Conservation (phyloP, 2,113 vertebrate genomes). For the Corythaixoides concolor region DNA sequence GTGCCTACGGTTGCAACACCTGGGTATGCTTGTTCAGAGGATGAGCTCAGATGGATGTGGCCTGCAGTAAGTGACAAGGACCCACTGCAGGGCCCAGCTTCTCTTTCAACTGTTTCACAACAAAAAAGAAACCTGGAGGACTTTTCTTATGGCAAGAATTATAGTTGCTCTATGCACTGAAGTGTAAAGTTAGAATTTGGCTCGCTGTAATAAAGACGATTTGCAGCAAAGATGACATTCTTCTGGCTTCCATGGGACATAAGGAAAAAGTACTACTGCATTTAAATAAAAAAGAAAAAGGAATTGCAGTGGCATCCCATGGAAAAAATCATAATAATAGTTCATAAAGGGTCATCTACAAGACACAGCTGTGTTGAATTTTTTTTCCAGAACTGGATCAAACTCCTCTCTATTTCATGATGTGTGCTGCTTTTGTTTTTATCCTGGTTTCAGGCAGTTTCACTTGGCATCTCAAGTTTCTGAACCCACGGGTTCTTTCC, state of each 20-base stretch:
- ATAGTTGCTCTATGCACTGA: background rate
- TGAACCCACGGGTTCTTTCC: background rate
- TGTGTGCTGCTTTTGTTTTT: background rate
- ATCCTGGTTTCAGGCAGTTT: background rate
- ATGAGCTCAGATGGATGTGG: background rate
- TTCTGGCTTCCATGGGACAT: background rate
- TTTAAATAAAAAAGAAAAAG: background rate
- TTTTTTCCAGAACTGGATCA: background rate
- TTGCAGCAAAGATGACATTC: background rate
- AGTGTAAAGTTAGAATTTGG: background rate
- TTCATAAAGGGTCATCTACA: background rate
- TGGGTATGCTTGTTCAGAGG: background rate
- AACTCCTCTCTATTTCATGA: background rate
- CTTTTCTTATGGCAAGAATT: background rate
- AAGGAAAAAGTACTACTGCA: background rate
- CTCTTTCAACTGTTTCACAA: background rate
- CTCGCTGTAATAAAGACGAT: background rate
- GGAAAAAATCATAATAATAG: background rate
- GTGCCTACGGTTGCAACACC: background rate
- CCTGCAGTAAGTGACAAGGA: background rate
- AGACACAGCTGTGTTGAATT: background rate
- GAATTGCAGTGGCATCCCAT: background rate
- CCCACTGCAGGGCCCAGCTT: background rate
- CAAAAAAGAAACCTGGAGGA: background rate
- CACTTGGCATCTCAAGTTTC: background rate